Evolutionary conservation across 2,888 invertebrate species (phyloP), one percentile per base, ranked within the genome.

Genomic region (Pantelozetes paolii): DNA sequence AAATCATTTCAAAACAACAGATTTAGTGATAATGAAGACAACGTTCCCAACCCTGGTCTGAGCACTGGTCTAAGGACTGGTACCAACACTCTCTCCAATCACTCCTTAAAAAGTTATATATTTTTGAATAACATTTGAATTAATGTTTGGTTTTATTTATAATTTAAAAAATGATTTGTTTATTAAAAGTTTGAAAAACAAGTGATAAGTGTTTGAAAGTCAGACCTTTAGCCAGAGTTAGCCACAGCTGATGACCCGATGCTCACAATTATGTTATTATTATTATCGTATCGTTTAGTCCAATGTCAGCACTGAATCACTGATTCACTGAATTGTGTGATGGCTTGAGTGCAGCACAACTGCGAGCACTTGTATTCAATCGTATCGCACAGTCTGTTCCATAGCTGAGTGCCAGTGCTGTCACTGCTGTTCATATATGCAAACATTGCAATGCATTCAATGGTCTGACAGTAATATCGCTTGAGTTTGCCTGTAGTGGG

Each of bases 401-500:
- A 8, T 5, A 8, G 26, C 23, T 23, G 23, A 50, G 18, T 54
- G 54, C 15, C 48, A 9, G 8, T 48, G 20, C 48, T 48, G 20
- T 15, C 48, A 9, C 18, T 48, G 48, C 20, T 48, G 8, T 15
- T n/a, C n/a, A 9, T 9, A 40, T 45, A 45, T 23, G 54, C 59
- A 28, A 11, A 28, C 59, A 59, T 59, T 30, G 59, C 28, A n/a
- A 59, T 59, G 11, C 26, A 3, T 11, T 15, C 36, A 50, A 20
- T 20, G 5, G 23, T 15, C 20, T 20, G 8, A 20, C 15, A 45
- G 45, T 45, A 23, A 5, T 8, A 54, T 26, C 9, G 26, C 23
- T 26, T 54, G 54, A 54, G 54, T 54, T 54, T 59, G 59, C 59
- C 30, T 59, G 59, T 59, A 30, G 59, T 59, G 59, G 59, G 59